Percentiles rank a stretch among this genome's conserved stretches.
Evolutionary conservation across 2,888 invertebrate genomes (phyloP).

Genomic region (Leucoptera coffeella): DNA sequence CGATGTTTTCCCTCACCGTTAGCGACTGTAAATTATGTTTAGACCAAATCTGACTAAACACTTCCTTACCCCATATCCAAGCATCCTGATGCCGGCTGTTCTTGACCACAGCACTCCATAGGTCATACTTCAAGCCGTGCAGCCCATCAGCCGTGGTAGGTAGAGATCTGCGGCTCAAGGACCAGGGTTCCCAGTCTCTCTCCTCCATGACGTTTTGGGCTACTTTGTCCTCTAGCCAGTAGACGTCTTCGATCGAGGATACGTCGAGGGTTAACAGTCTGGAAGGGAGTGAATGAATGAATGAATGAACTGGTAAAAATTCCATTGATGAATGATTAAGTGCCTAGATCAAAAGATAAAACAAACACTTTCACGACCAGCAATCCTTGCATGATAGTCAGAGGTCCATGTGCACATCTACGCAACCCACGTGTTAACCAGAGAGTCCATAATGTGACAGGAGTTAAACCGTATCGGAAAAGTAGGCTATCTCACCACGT

Average conservation of each 20-base stretch:
- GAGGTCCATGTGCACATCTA: too few species aligned
- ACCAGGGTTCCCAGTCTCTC: slow-evolving; percentile 75
- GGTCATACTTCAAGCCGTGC: slow-evolving; percentile 70
- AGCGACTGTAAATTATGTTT: too few species aligned
- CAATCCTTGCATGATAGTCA: too few species aligned
- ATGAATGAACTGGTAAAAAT: not conserved
- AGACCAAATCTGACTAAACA: too few species aligned
- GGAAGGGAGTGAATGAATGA: slow-evolving; percentile 8
- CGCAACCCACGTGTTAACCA: too few species aligned
- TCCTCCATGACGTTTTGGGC: slow-evolving; percentile 68
- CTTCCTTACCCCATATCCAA: slow-evolving; percentile 73
- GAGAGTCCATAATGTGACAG: too few species aligned
- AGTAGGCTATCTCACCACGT: too few species aligned
- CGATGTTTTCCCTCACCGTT: too few species aligned
- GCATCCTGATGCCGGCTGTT: slow-evolving; percentile 82
- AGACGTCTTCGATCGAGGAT: slow-evolving; percentile 81
- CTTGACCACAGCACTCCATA: slow-evolving; percentile 83
- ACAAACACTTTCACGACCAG: too few species aligned
- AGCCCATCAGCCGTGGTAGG: slow-evolving; percentile 77
- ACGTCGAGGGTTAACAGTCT: slow-evolving; percentile 75
- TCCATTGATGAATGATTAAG: too few species aligned
- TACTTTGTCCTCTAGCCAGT: slow-evolving; percentile 80
- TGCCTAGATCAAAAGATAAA: too few species aligned
- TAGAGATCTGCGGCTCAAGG: slow-evolving; percentile 70
- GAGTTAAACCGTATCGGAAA: too few species aligned